Conservation (phyloP, 1,140 invertebrate genomes). For the Drosophila lacertosa region DNA sequence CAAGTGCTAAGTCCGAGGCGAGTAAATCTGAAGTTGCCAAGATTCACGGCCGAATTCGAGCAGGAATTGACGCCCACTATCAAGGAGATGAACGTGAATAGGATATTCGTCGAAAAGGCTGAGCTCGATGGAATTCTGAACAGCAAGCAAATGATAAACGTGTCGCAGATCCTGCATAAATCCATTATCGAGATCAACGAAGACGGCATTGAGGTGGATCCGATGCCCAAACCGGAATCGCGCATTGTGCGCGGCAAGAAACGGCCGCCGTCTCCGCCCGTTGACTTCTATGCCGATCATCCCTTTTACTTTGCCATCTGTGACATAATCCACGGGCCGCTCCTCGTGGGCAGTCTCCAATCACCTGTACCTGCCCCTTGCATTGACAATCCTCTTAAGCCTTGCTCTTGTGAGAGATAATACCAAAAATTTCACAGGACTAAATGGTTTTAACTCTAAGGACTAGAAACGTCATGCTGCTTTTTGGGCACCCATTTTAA, state of each 20-base stretch:
- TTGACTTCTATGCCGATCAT: constrained; percentile 3
- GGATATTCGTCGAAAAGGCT: constrained; percentile 9
- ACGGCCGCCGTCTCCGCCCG: not conserved
- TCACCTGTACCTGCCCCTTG: not conserved
- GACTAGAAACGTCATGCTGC: too few species aligned
- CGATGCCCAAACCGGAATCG: not conserved
- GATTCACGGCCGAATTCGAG: constrained; percentile 10
- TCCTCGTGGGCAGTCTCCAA: not conserved
- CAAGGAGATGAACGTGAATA: not conserved
- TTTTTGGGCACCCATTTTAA: not conserved
- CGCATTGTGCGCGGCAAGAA: not conserved
- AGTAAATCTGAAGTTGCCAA: constrained; percentile 12
- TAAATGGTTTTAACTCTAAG: not conserved
- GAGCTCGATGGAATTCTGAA: constrained; percentile 1
- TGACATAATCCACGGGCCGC: not conserved
- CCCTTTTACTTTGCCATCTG: constrained; percentile 15
- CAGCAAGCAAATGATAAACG: not conserved
- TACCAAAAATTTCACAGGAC: not conserved
- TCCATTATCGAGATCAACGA: constrained; percentile 1
- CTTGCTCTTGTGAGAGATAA: constrained; percentile 4
- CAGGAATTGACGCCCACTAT: not conserved
- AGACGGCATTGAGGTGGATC: not conserved
- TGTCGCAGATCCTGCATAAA: constrained; percentile 15
- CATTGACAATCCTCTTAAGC: not conserved
- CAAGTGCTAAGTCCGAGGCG: not conserved